These are phyloP conservation scores for Blastobasis adustella DNA, from an alignment of 2,888 invertebrate genomes.

Conservation along the genomic window DNA sequence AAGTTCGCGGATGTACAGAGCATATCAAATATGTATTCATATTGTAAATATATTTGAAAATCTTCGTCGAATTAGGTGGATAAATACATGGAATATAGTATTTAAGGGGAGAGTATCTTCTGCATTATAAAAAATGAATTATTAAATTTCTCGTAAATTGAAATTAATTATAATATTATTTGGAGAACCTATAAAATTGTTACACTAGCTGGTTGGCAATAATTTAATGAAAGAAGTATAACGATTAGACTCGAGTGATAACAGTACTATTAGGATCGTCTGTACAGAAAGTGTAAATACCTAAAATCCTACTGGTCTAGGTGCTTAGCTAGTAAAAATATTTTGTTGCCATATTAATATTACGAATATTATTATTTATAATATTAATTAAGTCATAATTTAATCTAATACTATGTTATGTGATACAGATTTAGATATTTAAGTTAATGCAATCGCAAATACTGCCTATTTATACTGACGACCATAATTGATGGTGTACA, in stretches of 20 bases:
- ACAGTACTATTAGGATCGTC: constrained; percentile 32
- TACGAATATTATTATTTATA: constrained; percentile 71
- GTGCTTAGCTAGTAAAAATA: constrained; percentile 70
- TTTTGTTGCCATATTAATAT: constrained; percentile 74
- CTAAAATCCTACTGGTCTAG: constrained; percentile 60
- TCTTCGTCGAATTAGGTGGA: constrained; percentile 36
- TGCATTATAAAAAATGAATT: constrained; percentile 44
- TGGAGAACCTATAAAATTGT: constrained; percentile 44
- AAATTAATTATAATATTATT: constrained; percentile 17
- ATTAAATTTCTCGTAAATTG: constrained; percentile 32
- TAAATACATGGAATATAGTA: constrained; percentile 18
- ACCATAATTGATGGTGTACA: no score
- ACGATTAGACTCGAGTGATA: constrained; percentile 42
- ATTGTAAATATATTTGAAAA: constrained; percentile 59
- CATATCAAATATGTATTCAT: constrained; percentile 60
- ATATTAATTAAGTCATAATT: constrained; percentile 64
- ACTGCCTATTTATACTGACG: constrained; percentile 9
- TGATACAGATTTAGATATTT: constrained; percentile 55
- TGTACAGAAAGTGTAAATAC: constrained; percentile 67
- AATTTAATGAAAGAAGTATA: constrained; percentile 55
- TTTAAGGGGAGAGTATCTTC: constrained; percentile 43
- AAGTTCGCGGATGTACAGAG: constrained; percentile 52
- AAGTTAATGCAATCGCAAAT: constrained; percentile 29
- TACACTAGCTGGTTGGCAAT: constrained; percentile 63
- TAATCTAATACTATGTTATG: constrained; percentile 62